Evolutionary conservation across 2,888 invertebrate species (phyloP).

Genomic region (Drosophila trichaetosa): DNA sequence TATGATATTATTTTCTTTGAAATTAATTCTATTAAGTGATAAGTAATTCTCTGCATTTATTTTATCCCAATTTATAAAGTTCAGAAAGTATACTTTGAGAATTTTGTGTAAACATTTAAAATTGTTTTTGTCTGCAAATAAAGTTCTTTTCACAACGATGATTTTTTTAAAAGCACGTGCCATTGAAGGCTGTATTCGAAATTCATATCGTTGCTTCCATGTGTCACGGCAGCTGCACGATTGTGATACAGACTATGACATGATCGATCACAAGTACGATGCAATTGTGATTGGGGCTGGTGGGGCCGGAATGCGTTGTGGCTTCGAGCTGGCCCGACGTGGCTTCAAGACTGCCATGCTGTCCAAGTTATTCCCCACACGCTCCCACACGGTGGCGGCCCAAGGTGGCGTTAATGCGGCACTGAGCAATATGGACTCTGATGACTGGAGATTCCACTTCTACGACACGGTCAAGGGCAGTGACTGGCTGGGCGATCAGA

Average conservation of each 20-base stretch:
- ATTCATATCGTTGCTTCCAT: conserved; percentile 11
- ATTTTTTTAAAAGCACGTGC: not conserved
- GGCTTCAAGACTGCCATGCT: conserved; percentile 98
- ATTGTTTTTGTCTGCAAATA: too few relatives aligned
- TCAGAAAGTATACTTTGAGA: not conserved
- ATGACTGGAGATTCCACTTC: conserved; percentile 98
- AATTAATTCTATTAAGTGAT: not conserved
- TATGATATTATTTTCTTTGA: not conserved
- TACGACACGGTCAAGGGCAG: conserved; percentile 99
- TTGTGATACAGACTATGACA: conserved; percentile 88
- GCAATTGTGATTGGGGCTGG: conserved; percentile 98
- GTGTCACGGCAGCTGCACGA: not conserved
- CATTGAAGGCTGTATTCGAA: not conserved
- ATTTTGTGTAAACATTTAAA: not conserved
- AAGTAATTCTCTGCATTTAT: not conserved
- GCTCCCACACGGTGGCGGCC: conserved; percentile 99
- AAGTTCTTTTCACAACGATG: not conserved
- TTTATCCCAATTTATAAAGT: not conserved
- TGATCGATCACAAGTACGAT: conserved; percentile 95
- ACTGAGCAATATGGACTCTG: conserved; percentile 95
- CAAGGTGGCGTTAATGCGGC: conserved; percentile 99
- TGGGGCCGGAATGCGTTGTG: conserved; percentile 97
- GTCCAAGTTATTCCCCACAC: conserved; percentile 98
- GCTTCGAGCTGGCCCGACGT: conserved; percentile 96
- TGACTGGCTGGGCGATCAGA: conserved; percentile 99